phyloP scores from a whole-genome alignment of 1,140 invertebrate genomes.

The Epicauta chinensis region DNA sequence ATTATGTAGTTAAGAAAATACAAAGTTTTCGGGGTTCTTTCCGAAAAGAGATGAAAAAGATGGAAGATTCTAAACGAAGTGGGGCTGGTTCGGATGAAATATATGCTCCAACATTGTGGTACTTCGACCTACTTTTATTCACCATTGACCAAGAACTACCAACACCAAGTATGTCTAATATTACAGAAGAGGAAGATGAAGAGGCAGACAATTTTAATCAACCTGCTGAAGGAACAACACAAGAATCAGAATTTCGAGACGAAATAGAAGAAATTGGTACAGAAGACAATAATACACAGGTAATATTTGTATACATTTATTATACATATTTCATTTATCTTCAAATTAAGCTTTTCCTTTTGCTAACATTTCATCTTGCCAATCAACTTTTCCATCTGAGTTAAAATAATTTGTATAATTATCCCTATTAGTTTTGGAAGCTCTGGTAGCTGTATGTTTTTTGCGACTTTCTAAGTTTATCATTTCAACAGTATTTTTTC shows the following conservation, averaged over 20 bases:
- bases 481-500: not conserved
- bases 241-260: too few relatives aligned
- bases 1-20: conserved; percentile 28
- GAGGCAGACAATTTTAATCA: too few relatives aligned
- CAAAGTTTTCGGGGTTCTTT: conserved; percentile 33
- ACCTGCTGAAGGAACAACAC: too few relatives aligned
- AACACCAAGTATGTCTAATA: not conserved
- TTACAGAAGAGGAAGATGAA: not conserved
- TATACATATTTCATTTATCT: too few relatives aligned
- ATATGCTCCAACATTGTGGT: conserved; percentile 35
- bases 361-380: conserved; percentile 4
- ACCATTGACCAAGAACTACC: conserved; percentile 20
- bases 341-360: conserved; percentile 1
- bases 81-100: conserved; percentile 26
- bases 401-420: conserved; percentile 6
- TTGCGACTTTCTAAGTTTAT: not conserved
- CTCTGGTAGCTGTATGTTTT: not conserved
- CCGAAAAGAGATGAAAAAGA: conserved; percentile 36
- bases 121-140: conserved; percentile 32
- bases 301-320: too few relatives aligned
- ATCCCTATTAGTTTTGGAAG: not conserved
- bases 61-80: conserved; percentile 20
- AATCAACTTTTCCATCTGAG: not conserved
- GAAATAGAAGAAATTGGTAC: too few relatives aligned
- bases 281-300: too few relatives aligned